Percentiles rank a stretch among this genome's conserved stretches.
phyloP scores from a whole-genome alignment of 2,113 vertebrate genomes.

The Propithecus coquereli region DNA sequence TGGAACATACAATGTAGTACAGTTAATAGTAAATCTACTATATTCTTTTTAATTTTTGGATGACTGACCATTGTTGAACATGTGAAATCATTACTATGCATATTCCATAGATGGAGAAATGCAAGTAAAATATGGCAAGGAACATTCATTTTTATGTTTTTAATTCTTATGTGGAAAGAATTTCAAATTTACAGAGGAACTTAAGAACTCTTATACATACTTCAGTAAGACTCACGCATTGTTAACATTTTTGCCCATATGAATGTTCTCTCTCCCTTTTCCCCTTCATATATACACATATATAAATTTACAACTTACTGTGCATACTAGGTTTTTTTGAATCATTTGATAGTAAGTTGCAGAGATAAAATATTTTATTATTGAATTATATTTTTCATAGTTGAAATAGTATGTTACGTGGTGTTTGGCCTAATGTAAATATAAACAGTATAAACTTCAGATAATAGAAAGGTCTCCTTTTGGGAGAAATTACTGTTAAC shows the following conservation, averaged over 20 bases:
- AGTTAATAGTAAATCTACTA: not conserved
- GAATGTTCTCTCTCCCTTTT: not conserved
- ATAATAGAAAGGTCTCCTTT: not conserved
- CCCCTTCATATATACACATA: not conserved
- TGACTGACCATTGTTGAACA: not conserved
- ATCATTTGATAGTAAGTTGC: not conserved
- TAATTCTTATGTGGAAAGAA: not conserved
- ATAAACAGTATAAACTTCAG: not conserved
- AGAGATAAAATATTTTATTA: not conserved
- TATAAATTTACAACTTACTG: not conserved
- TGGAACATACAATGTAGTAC: not conserved
- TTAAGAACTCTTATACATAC: not conserved
- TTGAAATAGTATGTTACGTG: not conserved
- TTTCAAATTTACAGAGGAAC: not conserved
- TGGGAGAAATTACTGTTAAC: not conserved
- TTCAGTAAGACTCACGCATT: not conserved
- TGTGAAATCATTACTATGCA: not conserved
- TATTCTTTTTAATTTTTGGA: not conserved
- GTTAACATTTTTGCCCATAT: not conserved
- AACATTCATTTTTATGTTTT: not conserved
- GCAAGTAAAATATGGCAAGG: not conserved
- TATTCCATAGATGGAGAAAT: not conserved
- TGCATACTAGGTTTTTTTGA: not conserved
- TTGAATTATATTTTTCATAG: not conserved
- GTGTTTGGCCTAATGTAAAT: not conserved